Evolutionary conservation across 1,140 invertebrate species (phyloP).

Genomic region (Scaptomyza hsui): DNA sequence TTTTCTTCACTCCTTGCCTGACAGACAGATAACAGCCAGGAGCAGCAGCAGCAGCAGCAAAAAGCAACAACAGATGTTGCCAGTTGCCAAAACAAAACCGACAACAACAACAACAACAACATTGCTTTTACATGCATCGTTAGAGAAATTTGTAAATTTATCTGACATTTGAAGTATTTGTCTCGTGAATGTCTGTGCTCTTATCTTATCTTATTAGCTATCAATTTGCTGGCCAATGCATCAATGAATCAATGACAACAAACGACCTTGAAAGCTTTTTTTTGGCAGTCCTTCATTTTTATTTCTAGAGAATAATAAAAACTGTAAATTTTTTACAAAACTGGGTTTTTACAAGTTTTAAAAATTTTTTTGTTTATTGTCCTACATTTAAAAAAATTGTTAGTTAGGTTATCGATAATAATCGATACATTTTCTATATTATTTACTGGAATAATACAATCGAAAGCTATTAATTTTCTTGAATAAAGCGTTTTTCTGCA

Average conservation of each 20-base stretch:
- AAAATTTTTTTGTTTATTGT: too few relatives aligned
- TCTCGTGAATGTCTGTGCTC: constrained; percentile 3
- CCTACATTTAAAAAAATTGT: too few relatives aligned
- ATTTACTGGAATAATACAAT: too few relatives aligned
- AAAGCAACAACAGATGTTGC: constrained; percentile 13
- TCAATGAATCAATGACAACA: constrained; percentile 13
- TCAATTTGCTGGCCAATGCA: constrained; percentile 9
- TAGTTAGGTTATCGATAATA: too few relatives aligned
- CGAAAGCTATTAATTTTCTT: too few relatives aligned
- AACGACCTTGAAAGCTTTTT: constrained; percentile 25
- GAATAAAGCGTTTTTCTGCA: too few relatives aligned
- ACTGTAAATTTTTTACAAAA: too few relatives aligned
- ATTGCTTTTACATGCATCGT: background rate
- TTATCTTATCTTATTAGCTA: constrained; percentile 39
- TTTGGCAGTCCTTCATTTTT: constrained; percentile 19
- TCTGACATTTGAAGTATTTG: constrained; percentile 16
- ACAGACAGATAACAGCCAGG: too few relatives aligned
- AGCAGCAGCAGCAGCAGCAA: constrained; percentile 19
- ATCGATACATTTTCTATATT: too few relatives aligned
- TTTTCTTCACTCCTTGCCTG: constrained; percentile 9
- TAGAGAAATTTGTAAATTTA: constrained; percentile 35
- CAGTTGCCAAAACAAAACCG: constrained; percentile 25
- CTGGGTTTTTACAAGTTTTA: too few relatives aligned
- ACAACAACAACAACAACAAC: constrained; percentile 7
- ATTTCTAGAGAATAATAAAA: too few relatives aligned